Conservation (phyloP, 1,140 invertebrate genomes). For the Dreissena rostriformis region DNA sequence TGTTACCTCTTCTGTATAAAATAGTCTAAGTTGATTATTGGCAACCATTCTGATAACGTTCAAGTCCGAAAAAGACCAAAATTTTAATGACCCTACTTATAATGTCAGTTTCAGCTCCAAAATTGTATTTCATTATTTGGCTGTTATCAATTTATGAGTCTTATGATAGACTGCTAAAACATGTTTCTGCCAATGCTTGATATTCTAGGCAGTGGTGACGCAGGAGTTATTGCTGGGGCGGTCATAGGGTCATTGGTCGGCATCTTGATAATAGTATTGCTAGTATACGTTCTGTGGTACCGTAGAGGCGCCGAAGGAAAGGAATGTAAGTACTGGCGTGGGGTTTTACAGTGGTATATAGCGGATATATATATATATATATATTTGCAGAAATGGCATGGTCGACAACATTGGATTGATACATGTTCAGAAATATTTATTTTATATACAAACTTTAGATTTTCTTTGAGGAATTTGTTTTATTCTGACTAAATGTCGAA, state of each 20-base stretch:
- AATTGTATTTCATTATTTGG: too few species aligned
- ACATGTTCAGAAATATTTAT: neutral
- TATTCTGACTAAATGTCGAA: neutral
- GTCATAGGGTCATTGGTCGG: constrained; percentile 14
- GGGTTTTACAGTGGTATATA: neutral
- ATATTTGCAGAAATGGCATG: neutral
- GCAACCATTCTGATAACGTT: too few species aligned
- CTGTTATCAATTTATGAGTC: too few species aligned
- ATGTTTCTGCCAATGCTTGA: neutral
- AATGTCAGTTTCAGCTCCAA: too few species aligned
- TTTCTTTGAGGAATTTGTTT: neutral
- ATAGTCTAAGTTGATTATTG: too few species aligned
- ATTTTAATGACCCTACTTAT: too few species aligned
- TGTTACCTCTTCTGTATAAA: too few species aligned
- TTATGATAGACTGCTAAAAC: too few species aligned
- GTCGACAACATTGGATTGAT: neutral
- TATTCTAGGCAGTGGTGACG: constrained; percentile 31
- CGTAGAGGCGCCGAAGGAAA: constrained; percentile 15
- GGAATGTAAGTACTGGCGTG: constrained; percentile 29
- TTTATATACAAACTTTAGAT: neutral
- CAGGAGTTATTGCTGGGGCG: constrained; percentile 17
- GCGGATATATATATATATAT: neutral
- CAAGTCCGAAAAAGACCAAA: too few species aligned
- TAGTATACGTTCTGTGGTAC: constrained; percentile 49
- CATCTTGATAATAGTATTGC: constrained; percentile 28